Conservation (phyloP, 1,140 invertebrate species). For the Musca vetustissima region DNA sequence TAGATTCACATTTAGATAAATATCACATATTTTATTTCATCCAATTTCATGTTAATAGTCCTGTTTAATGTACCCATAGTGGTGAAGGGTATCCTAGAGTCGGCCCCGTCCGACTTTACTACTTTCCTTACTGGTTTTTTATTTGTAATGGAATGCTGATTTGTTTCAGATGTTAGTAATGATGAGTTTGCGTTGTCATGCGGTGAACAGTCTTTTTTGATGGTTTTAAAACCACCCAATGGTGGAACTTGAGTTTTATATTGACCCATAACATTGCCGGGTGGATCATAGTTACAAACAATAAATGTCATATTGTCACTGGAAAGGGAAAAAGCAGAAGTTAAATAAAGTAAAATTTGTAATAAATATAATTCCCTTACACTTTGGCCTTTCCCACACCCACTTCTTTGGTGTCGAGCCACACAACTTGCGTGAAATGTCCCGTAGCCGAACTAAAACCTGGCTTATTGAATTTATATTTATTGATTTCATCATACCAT, state of each 20-base stretch:
- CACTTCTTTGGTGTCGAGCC: constrained; percentile 68
- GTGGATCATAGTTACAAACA: constrained; percentile 76
- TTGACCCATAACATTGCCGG: constrained; percentile 71
- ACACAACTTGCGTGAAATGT: constrained; percentile 74
- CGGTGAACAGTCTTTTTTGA: no score
- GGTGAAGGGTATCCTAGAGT: no score
- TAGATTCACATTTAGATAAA: no score
- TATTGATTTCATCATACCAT: constrained; percentile 65
- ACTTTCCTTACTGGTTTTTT: no score
- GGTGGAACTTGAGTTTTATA: constrained; percentile 68
- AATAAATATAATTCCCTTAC: constrained; percentile 27
- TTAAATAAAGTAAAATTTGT: background rate
- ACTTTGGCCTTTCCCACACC: constrained; percentile 72
- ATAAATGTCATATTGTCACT: constrained; percentile 22
- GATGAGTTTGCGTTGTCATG: no score
- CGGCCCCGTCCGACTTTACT: no score
- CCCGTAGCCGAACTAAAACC: constrained; percentile 66
- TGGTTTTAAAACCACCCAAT: background rate
- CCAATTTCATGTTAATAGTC: no score
- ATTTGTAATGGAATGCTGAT: no score
- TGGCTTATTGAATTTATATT: constrained; percentile 62
- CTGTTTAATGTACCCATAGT: no score
- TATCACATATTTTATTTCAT: no score
- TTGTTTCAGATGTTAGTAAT: no score
- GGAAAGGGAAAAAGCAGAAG: background rate